A percentile compares a stretch with the other conserved stretches of the same genome.
These are phyloP conservation scores for Mus pahari DNA, from an alignment of 2,113 vertebrate genomes.

Conservation along the genomic window DNA sequence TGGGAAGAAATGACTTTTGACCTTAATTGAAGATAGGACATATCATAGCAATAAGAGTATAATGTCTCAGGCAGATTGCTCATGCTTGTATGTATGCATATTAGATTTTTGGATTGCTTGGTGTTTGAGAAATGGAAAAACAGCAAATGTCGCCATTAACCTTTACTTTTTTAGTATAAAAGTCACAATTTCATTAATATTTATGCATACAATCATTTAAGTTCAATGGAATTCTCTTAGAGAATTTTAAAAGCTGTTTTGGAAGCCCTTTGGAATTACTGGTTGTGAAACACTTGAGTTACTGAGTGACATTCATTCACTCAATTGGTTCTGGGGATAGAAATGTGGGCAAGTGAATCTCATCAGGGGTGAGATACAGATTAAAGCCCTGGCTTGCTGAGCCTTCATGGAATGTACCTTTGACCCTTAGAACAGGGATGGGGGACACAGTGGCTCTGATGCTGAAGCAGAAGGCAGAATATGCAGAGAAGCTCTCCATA, in stretches of 20 bases:
- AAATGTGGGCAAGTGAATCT: slow-evolving; percentile 2
- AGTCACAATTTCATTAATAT: slow-evolving; percentile 85
- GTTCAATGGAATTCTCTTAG: slow-evolving; percentile 58
- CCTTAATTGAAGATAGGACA: slow-evolving; percentile 71
- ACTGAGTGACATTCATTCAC: neutral
- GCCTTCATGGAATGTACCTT: neutral
- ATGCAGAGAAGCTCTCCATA: neutral
- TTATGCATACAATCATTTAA: slow-evolving; percentile 81
- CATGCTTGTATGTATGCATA: slow-evolving; percentile 50
- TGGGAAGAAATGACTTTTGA: slow-evolving; percentile 78
- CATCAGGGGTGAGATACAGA: neutral
- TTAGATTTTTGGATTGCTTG: slow-evolving; percentile 76
- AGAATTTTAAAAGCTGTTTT: slow-evolving; percentile 71
- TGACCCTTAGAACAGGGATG: neutral
- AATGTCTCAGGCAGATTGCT: slow-evolving; percentile 72
- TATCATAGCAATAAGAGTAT: slow-evolving; percentile 69
- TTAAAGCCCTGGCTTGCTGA: neutral
- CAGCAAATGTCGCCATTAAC: slow-evolving; percentile 84
- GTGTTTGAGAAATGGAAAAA: slow-evolving; percentile 76
- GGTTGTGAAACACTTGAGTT: slow-evolving; percentile 33
- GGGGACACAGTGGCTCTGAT: neutral
- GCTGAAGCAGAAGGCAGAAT: neutral
- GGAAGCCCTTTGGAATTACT: slow-evolving; percentile 51
- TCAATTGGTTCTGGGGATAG: neutral
- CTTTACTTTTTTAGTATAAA: slow-evolving; percentile 84